Evolutionary conservation across 2,888 invertebrate genomes (phyloP), one percentile per base, ranked within the genome.

Genomic region (Erynnis tages): DNA sequence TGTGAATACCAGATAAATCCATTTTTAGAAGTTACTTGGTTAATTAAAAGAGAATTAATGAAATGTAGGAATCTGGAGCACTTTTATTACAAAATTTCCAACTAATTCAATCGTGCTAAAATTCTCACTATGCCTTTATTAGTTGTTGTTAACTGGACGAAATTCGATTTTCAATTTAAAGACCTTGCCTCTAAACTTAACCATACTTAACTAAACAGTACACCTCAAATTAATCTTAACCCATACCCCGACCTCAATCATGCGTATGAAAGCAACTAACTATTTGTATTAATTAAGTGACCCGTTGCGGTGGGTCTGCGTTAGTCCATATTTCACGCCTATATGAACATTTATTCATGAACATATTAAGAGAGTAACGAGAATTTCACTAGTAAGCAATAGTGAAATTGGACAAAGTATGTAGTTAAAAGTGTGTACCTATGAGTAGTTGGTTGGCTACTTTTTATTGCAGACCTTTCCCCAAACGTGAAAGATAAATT

Each of bases 231-330:
- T 47, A 38, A 37, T 27, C 27, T 37, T 37, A 38, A 47, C 29
- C 47, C 27, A 19, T 47, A 21, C 37, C 29, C 27, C 8, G 11
- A 11, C 37, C 14, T 19, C 8, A 11, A 7, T 7, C 35, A 25
- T 25, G 16, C 10, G 16, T 35, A 16, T 16, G n/a, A 35, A 16
- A 27, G 16, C 10, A 21, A 30, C 27, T 11, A 11, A 25, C 21
- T 40, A 40, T 46, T 46, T 49, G 32, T 49, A 40, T 40, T 40
- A 49, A 49, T 49, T 49, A 41, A 49, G 40, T 48, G 19, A 30
- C n/a, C 40, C 40, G 14, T 40, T 40, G 25, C 19, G 6, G 41
- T 30, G 32, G 48, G 48, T 32, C n/a, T 19, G 17, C 23, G 48
- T 30, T 32, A 25, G 37, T 34, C n/a, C 37, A 8, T 4, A 1